These are phyloP conservation scores for Lordiphosa fenestrarum DNA, from an alignment of 2,888 invertebrate genomes.

Conservation along the genomic window DNA sequence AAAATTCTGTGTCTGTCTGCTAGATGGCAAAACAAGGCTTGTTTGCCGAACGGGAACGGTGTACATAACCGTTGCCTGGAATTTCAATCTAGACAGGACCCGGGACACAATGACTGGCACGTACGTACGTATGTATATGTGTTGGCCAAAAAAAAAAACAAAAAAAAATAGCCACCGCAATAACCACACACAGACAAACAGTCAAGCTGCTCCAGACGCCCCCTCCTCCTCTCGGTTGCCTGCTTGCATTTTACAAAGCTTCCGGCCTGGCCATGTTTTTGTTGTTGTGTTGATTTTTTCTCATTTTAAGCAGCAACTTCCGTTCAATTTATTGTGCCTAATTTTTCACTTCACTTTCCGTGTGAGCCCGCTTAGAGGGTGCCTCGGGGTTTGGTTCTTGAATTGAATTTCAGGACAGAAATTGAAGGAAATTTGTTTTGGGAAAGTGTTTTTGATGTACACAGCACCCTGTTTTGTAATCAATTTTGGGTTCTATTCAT, in stretches of 20 bases:
- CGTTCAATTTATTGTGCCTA: slow-evolving; percentile 75
- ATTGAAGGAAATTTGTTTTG: neutral
- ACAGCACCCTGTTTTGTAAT: no score
- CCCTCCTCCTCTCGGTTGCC: neutral
- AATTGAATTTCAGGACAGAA: neutral
- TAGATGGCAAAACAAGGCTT: slow-evolving; percentile 1
- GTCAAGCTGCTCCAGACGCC: slow-evolving; percentile 19
- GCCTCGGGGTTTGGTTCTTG: slow-evolving; percentile 5
- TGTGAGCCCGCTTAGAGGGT: slow-evolving; percentile 37
- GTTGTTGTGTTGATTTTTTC: slow-evolving; percentile 22
- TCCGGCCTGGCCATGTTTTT: slow-evolving; percentile 26
- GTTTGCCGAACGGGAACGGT: neutral
- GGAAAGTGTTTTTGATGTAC: no score
- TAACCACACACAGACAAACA: slow-evolving; percentile 60
- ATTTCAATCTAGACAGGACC: slow-evolving; percentile 34
- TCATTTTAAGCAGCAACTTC: slow-evolving; percentile 71
- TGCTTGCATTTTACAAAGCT: slow-evolving; percentile 22
- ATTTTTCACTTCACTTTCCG: slow-evolving; percentile 69
- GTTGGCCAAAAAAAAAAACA: slow-evolving; percentile 38
- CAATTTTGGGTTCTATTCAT: no score
- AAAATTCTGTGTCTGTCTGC: slow-evolving; percentile 9
- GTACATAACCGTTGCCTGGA: slow-evolving; percentile 10
- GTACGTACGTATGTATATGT: slow-evolving; percentile 12
- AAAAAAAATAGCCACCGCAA: slow-evolving; percentile 49
- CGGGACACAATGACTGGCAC: slow-evolving; percentile 11